Conservation (phyloP, 2,797 vertebrate species). For the Peromyscus melanophrys region DNA sequence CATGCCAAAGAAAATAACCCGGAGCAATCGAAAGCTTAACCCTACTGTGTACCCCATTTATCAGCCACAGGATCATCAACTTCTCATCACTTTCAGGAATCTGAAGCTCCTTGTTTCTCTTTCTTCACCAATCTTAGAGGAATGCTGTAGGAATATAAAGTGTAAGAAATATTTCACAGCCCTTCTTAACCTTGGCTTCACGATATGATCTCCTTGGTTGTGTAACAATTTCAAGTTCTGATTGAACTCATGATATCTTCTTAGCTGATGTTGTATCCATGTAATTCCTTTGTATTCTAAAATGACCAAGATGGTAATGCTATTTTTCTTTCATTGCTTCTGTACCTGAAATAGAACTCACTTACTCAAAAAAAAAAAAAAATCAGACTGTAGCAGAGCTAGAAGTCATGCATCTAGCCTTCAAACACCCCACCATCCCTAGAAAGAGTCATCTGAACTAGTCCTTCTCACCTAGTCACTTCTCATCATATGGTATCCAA, state of each 20-base stretch:
- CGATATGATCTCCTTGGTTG: neutral
- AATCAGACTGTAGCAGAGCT: neutral
- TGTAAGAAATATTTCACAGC: neutral
- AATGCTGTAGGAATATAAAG: neutral
- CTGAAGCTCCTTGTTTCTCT: neutral
- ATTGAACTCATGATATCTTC: neutral
- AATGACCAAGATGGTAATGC: neutral
- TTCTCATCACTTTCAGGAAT: neutral
- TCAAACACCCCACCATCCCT: neutral
- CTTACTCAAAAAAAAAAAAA: neutral
- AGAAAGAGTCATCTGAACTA: neutral
- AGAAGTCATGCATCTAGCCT: neutral
- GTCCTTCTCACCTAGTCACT: neutral
- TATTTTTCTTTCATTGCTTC: neutral
- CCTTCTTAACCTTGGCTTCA: neutral
- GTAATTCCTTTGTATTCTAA: neutral
- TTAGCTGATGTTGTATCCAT: neutral
- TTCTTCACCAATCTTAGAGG: neutral
- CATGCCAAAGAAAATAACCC: neutral
- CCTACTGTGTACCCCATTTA: rapidly evolving
- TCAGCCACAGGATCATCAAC: no score
- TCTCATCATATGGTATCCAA: neutral
- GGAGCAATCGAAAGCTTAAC: neutral
- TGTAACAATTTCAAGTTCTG: neutral
- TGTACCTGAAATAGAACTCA: neutral